phyloP scores from a whole-genome alignment of 2,888 invertebrate genomes.

The Rhopalosiphum nymphaeae region DNA sequence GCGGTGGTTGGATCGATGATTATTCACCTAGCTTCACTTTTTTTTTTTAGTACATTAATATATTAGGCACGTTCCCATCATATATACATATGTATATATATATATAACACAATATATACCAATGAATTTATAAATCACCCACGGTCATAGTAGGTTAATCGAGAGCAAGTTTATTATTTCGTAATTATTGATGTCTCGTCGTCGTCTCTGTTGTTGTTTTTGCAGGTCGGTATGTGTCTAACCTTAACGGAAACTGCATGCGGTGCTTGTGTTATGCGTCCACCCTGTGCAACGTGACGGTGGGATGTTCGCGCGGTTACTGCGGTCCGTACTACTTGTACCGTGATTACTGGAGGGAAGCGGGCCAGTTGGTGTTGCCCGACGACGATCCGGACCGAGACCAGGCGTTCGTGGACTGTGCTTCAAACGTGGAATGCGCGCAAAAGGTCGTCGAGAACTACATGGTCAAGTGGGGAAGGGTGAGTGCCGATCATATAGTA shows the following conservation, averaged over 20 bases:
- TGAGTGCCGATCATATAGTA: conserved; percentile 69
- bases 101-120: background rate
- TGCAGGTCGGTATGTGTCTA: conserved; percentile 70
- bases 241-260: conserved; percentile 73
- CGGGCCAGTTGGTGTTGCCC: conserved; percentile 74
- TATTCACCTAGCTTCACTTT: background rate
- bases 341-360: conserved; percentile 77
- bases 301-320: conserved; percentile 74
- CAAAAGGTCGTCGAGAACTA: conserved; percentile 75
- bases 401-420: conserved; percentile 78
- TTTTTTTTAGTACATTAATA: background rate
- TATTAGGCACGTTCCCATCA: background rate
- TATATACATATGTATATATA: background rate
- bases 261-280: conserved; percentile 76
- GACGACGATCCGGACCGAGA: conserved; percentile 74
- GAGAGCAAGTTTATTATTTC: background rate
- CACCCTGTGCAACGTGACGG: conserved; percentile 73
- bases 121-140: background rate
- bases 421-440: conserved; percentile 75
- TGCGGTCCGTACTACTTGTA: conserved; percentile 78
- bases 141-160: background rate
- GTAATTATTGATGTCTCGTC: too few species aligned
- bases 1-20: background rate
- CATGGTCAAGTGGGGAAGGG: conserved; percentile 75
- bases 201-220: background rate